Conservation (phyloP, 1,140 invertebrate species). For the Caenorhabditis remanei region DNA sequence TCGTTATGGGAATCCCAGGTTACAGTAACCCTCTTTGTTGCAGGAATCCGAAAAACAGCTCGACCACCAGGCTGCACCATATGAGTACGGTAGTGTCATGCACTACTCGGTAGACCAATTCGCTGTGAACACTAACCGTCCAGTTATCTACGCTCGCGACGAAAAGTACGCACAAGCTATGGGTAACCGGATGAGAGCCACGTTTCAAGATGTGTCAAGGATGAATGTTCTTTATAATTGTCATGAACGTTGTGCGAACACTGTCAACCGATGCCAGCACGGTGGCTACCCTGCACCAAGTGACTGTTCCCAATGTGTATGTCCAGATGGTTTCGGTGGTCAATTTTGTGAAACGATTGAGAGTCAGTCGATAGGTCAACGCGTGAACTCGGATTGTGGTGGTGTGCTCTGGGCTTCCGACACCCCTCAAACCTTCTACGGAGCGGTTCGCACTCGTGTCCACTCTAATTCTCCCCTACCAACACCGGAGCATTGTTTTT, state of each 20-base stretch:
- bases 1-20: background rate
- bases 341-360: conserved; percentile 33
- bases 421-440: conserved; percentile 29
- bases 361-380: conserved; percentile 5
- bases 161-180: conserved; percentile 16
- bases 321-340: conserved; percentile 22
- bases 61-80: background rate
- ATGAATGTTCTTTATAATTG: conserved; percentile 48
- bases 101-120: conserved; percentile 33
- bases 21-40: background rate
- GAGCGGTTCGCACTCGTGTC: conserved; percentile 11
- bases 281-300: conserved; percentile 15
- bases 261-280: conserved; percentile 14
- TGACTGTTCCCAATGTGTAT: conserved; percentile 38
- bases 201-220: conserved; percentile 41
- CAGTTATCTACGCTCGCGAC: conserved; percentile 20
- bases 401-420: conserved; percentile 14
- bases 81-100: conserved; percentile 49
- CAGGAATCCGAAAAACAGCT: conserved; percentile 50
- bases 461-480: conserved; percentile 14
- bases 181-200: conserved; percentile 42
- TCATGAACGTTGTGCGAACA: conserved; percentile 40
- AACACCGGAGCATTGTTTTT: conserved; percentile 32
- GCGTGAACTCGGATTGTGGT: conserved; percentile 27
- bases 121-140: conserved; percentile 32